Conservation (phyloP, 2,113 vertebrate species). For the Rhea pennata region DNA sequence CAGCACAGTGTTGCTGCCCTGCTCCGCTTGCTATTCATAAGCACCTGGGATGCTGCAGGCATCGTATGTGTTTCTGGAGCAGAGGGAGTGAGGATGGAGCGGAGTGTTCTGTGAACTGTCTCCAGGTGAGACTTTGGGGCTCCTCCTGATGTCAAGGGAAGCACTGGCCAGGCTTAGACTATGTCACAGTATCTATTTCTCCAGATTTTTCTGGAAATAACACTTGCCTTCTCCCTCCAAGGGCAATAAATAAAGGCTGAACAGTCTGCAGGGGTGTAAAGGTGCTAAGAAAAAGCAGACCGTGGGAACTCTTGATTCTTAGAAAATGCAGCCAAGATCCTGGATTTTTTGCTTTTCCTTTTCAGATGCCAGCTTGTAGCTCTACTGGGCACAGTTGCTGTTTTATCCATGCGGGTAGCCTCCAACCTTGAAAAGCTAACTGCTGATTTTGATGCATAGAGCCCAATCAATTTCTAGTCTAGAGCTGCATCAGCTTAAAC, state of each 20-base stretch:
- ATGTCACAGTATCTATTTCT: neutral
- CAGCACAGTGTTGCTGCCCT: neutral
- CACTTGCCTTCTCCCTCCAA: neutral
- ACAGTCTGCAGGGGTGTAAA: neutral
- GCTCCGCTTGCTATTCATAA: rapidly evolving
- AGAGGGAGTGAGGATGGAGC: neutral
- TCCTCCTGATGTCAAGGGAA: neutral
- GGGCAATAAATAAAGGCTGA: neutral
- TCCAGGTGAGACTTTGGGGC: rapidly evolving
- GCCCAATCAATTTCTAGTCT: neutral
- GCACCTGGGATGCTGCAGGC: neutral
- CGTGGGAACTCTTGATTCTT: neutral
- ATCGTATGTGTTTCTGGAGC: too few relatives aligned
- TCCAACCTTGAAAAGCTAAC: neutral
- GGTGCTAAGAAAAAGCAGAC: neutral
- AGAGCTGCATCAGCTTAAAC: neutral
- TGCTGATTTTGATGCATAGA: neutral
- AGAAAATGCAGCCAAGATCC: neutral
- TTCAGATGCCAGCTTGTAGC: neutral
- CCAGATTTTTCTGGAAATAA: neutral
- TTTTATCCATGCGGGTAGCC: neutral
- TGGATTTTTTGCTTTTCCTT: neutral
- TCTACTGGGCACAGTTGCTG: neutral
- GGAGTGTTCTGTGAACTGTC: neutral
- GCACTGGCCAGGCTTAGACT: neutral